phyloP scores from a whole-genome alignment of 2,888 invertebrate genomes.

The Alitta virens region DNA sequence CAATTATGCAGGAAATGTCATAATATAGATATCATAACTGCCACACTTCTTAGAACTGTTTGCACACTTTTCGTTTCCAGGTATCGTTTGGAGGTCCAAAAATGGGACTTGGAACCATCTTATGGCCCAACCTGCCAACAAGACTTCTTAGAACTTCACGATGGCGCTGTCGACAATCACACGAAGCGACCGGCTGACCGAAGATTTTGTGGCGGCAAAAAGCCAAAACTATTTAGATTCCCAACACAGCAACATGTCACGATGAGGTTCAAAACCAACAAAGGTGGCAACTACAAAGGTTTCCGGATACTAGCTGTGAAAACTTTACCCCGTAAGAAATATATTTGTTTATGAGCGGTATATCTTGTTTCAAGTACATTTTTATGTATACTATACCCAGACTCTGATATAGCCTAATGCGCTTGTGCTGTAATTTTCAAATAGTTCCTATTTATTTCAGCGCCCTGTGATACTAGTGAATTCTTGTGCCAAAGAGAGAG shows the following conservation, averaged over 20 bases:
- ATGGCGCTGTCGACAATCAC: conserved; percentile 6
- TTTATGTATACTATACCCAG: no score
- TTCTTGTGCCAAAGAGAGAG: conserved; percentile 5
- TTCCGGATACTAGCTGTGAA: conserved; percentile 12
- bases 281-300: conserved; percentile 2
- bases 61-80: no score
- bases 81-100: conserved; percentile 1
- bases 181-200: background rate
- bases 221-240: background rate
- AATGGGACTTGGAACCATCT: conserved; percentile 13
- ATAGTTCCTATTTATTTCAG: background rate
- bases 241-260: conserved; percentile 3
- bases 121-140: background rate
- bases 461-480: conserved; percentile 2
- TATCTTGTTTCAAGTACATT: no score
- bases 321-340: background rate
- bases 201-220: conserved; percentile 11
- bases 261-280: conserved; percentile 10
- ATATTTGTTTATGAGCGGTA: no score
- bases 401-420: no score
- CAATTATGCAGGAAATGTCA: no score
- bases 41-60: no score
- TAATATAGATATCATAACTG: no score
- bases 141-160: conserved; percentile 17
- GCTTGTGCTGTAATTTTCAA: no score